Evolutionary conservation across 2,888 invertebrate genomes (phyloP).

Genomic region (Encarsia formosa): DNA sequence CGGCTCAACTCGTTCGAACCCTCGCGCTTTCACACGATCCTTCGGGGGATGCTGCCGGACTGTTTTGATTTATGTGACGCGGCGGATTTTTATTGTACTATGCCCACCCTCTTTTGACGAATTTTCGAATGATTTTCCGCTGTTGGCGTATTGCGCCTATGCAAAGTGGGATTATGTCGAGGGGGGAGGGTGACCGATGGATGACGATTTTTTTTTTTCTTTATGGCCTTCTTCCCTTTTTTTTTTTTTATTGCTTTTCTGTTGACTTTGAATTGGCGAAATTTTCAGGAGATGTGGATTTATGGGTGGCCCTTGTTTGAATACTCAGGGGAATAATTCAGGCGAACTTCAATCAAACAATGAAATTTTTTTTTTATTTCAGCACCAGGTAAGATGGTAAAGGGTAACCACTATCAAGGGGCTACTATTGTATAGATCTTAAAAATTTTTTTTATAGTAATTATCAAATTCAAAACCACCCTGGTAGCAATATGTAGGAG

Average conservation of each 20-base stretch:
- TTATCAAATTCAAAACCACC: too few relatives aligned
- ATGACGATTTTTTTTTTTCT: too few relatives aligned
- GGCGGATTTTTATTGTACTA: constrained; percentile 24
- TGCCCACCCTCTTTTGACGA: constrained; percentile 17
- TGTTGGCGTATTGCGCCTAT: constrained; percentile 3
- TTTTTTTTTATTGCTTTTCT: not conserved
- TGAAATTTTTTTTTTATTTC: too few relatives aligned
- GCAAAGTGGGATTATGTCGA: constrained; percentile 1
- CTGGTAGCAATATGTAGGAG: too few relatives aligned
- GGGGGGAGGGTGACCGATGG: too few relatives aligned
- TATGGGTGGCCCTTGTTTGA: not conserved
- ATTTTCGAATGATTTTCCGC: constrained; percentile 26
- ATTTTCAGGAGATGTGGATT: not conserved
- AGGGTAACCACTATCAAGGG: too few relatives aligned
- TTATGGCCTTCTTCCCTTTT: not conserved
- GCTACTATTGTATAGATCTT: too few relatives aligned
- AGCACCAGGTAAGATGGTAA: too few relatives aligned
- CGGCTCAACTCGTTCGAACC: not conserved
- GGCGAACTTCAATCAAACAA: too few relatives aligned
- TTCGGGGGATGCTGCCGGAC: constrained; percentile 6
- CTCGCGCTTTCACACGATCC: not conserved
- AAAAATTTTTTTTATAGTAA: too few relatives aligned
- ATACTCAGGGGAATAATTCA: too few relatives aligned
- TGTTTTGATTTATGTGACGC: constrained; percentile 26
- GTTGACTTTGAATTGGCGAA: not conserved